phyloP scores from a whole-genome alignment of 2,113 vertebrate genomes.

The Microcebus griseorufus region DNA sequence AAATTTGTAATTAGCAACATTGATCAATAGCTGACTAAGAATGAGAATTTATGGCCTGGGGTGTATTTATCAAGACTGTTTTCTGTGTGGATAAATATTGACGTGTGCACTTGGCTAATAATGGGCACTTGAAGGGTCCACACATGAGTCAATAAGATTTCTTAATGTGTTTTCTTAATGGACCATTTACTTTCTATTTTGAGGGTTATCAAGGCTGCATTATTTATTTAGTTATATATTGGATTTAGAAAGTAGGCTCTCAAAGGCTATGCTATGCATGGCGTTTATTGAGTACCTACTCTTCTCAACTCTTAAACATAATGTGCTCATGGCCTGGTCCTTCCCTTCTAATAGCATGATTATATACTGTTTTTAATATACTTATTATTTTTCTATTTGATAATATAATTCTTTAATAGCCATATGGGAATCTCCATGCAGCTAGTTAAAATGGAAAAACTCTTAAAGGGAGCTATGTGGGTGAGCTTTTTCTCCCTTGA shows the following conservation, averaged over 20 bases:
- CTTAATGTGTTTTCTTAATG: conserved; percentile 75
- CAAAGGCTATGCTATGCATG: conserved; percentile 35
- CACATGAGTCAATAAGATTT: conserved; percentile 63
- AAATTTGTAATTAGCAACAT: conserved; percentile 55
- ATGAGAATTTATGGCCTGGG: conserved; percentile 31
- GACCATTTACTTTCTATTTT: conserved; percentile 79
- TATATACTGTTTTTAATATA: conserved; percentile 79
- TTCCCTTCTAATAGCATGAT: conserved; percentile 75
- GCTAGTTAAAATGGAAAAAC: conserved; percentile 82
- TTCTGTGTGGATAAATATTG: conserved; percentile 60
- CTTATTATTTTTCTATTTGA: conserved; percentile 80
- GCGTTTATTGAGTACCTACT: conserved; percentile 70
- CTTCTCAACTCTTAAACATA: conserved; percentile 73
- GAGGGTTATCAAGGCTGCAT: conserved; percentile 72
- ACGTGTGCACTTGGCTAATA: conserved; percentile 61
- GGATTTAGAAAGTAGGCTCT: conserved; percentile 66
- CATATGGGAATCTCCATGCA: conserved; percentile 77
- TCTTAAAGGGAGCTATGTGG: conserved; percentile 83
- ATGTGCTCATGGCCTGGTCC: conserved; percentile 58
- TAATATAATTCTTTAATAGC: conserved; percentile 82
- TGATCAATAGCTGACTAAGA: conserved; percentile 34
- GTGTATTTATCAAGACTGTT: conserved; percentile 61
- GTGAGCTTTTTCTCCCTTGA: conserved; percentile 84
- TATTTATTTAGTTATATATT: conserved; percentile 78
- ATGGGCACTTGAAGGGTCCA: conserved; percentile 46